A percentile compares a stretch with the other conserved stretches of the same genome.
Evolutionary conservation across 1,140 invertebrate genomes (phyloP).

Genomic region (Kradibia gibbosae): DNA sequence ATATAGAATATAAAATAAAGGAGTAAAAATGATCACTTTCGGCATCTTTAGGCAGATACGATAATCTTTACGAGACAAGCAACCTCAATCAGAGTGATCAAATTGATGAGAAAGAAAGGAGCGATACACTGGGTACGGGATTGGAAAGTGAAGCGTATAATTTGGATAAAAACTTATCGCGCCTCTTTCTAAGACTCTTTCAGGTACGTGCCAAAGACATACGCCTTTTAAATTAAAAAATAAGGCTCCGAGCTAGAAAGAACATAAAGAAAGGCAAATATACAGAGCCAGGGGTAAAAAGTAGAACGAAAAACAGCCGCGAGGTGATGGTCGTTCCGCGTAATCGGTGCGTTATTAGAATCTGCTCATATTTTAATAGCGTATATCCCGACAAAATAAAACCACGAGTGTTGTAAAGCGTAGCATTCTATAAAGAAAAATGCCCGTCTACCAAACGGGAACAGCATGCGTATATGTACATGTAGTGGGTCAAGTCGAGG

Average conservation of each 20-base stretch:
- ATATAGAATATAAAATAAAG: not conserved
- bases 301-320: not conserved
- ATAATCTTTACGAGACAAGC: slow-evolving; percentile 14
- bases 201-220: not conserved
- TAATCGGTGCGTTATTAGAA: slow-evolving; percentile 40
- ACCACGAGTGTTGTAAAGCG: slow-evolving; percentile 16
- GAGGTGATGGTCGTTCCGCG: slow-evolving; percentile 31
- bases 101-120: slow-evolving; percentile 11
- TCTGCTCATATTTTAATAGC: slow-evolving; percentile 29
- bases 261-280: not conserved
- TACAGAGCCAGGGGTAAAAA: not conserved
- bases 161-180: slow-evolving; percentile 41
- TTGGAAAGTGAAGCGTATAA: slow-evolving; percentile 39
- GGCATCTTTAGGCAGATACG: not conserved
- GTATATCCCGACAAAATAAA: not conserved
- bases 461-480: not conserved
- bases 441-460: not conserved
- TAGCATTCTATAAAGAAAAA: slow-evolving; percentile 36
- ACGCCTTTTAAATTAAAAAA: slow-evolving; percentile 40
- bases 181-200: not conserved
- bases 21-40: not conserved
- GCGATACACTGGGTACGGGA: not conserved
- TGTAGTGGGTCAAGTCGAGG: not conserved
- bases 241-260: not conserved
- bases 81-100: slow-evolving; percentile 23